Conservation (phyloP, 2,113 vertebrate species). For the Catagonus wagneri region DNA sequence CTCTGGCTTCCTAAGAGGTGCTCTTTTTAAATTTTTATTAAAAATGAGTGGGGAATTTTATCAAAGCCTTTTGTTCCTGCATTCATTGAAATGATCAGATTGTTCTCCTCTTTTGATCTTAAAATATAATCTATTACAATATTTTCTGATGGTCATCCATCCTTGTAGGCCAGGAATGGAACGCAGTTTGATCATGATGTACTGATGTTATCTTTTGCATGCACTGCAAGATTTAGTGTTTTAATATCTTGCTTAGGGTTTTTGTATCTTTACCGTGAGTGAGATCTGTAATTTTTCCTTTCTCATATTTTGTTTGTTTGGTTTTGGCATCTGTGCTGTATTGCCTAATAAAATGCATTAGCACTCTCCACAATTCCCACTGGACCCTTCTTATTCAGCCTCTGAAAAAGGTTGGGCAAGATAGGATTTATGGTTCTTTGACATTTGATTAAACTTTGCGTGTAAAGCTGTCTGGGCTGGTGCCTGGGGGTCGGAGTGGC, state of each 20-base stretch:
- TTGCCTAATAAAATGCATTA: background rate
- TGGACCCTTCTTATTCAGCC: background rate
- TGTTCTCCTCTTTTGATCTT: background rate
- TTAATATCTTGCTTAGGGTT: background rate
- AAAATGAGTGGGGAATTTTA: background rate
- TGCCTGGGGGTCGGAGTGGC: background rate
- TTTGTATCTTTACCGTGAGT: background rate
- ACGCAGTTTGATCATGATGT: background rate
- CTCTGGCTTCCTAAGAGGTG: background rate
- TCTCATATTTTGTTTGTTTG: background rate
- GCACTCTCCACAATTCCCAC: background rate
- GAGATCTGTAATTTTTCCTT: background rate
- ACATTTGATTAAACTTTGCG: background rate
- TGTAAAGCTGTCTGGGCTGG: background rate
- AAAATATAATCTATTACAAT: background rate
- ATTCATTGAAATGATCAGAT: background rate
- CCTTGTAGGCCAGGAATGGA: background rate
- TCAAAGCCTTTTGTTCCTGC: background rate
- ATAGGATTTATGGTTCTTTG: background rate
- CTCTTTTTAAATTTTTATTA: background rate
- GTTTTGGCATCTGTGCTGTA: background rate
- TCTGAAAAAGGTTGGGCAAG: background rate
- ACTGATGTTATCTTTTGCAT: background rate
- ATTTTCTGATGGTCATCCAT: background rate
- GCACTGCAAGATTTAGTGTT: background rate